Evolutionary conservation across 35 echinoderm and acorn worm genomes (phyloP), one percentile per base, ranked within the genome.

Genomic region (Eucidaris tribuloides): DNA sequence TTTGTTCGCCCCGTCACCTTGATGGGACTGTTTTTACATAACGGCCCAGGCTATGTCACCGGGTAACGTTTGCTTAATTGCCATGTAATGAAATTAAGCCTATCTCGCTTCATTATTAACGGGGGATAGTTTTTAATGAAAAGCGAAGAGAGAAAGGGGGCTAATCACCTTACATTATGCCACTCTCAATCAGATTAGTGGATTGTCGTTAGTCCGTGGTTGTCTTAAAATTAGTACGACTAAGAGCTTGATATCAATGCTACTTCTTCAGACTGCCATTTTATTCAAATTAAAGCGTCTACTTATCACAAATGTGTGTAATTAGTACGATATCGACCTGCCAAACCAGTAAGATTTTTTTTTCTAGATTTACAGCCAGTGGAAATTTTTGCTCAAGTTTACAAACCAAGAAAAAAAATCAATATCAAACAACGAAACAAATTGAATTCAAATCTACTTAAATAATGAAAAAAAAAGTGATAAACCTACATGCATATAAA

Each of bases 11-110:
- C 30, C 18, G 2, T 30, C 64, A 68, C 30, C 64, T 74, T 5
- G 15, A 44, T 14, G 33, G 37, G 28, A 35, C n/a, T 35, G 7
- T 68, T 68, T 68, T 68, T 68, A 38, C 64, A 68, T 68, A 68
- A 74, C 68, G 68, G 68, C 68, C 40, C 68, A 2, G 36, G 17
- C 68, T 74, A 42, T 74, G 68, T 43, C 11, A 44, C 68, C 0
- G 35, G 68, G 24, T 27, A 74, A 14, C 44, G 35, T 36, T 74
- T 14, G 68, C 68, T 74, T 74, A 74, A 74, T 44, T 38, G 68
- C 36, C 23, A 22, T 41, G 68, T 74, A 43, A 74, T 74, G 37
- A 36, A 74, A 42, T 74, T 74, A 74, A 74, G 66, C 25, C 66
- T 40, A n/a, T 5, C 38, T 52, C 40, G 43, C 2, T n/a, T n/a